These are phyloP conservation scores for Amiota communis DNA, from an alignment of 2,888 invertebrate genomes.

Conservation along the genomic window DNA sequence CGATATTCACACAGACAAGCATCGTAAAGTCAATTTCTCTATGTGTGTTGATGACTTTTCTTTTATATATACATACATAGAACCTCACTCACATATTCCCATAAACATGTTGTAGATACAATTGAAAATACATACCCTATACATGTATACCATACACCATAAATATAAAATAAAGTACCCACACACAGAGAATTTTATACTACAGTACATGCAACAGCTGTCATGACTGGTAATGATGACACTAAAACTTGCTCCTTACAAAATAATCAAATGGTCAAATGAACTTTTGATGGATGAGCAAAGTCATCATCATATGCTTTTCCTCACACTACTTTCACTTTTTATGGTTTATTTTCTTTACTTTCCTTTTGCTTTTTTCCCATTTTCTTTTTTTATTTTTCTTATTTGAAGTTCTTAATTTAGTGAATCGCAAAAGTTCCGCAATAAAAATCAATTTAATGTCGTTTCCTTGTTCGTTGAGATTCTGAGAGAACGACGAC, in stretches of 20 bases:
- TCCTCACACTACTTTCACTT: background rate
- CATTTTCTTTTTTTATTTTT: background rate
- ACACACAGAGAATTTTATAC: no score
- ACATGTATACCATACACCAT: no score
- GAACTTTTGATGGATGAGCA: conserved; percentile 30
- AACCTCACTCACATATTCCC: conserved; percentile 10
- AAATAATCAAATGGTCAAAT: conserved; percentile 25
- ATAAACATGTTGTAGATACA: background rate
- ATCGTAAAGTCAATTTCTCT: conserved; percentile 3
- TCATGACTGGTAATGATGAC: background rate
- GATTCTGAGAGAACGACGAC: background rate
- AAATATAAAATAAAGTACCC: no score
- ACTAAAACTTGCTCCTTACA: conserved; percentile 18
- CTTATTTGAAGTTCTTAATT: background rate
- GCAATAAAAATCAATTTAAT: conserved; percentile 26
- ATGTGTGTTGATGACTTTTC: no score
- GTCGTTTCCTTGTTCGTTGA: background rate
- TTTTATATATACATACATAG: background rate
- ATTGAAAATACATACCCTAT: no score
- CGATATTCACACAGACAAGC: background rate
- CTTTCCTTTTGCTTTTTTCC: background rate
- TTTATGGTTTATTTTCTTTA: background rate
- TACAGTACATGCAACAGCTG: no score
- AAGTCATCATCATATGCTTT: background rate
- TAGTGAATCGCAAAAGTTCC: conserved; percentile 19